These are phyloP conservation scores for Syngnathoides biaculeatus DNA, from an alignment of 2,113 vertebrate species.

Conservation along the genomic window DNA sequence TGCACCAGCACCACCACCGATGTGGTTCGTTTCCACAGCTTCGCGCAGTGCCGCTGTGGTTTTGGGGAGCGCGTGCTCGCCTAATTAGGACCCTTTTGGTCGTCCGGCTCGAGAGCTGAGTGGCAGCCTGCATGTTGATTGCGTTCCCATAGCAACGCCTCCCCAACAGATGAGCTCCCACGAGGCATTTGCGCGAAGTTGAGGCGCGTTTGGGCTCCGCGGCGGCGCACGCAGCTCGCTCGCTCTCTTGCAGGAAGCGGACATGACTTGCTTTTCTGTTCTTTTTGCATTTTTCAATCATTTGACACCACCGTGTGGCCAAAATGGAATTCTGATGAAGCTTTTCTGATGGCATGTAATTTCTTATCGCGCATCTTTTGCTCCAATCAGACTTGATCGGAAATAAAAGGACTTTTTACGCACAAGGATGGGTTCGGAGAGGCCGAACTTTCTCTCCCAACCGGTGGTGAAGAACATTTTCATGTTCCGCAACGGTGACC, in stretches of 20 bases:
- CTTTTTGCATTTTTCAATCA: background rate
- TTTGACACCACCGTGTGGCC: conserved; percentile 1
- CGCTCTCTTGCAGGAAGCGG: no score
- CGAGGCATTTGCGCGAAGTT: conserved; percentile 29
- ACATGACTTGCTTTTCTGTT: no score
- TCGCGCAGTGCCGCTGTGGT: no score
- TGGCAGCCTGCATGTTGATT: conserved; percentile 28
- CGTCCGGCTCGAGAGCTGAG: background rate
- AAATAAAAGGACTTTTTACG: conserved; percentile 23
- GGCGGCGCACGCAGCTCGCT: conserved; percentile 32
- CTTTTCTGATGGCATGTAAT: conserved; percentile 23
- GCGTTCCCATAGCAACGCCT: conserved; percentile 72
- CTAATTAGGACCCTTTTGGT: background rate
- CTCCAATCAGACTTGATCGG: conserved; percentile 9
- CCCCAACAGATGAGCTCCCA: conserved; percentile 59
- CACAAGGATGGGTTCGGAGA: conserved; percentile 62
- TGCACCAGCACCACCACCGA: no score
- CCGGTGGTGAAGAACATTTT: conserved; percentile 88
- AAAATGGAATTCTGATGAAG: conserved; percentile 18
- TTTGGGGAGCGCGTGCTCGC: background rate
- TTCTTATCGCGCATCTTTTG: background rate
- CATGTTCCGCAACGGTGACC: conserved; percentile 92
- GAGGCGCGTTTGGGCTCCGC: background rate
- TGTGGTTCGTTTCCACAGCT: no score
- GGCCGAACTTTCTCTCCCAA: conserved; percentile 81